phyloP scores from a whole-genome alignment of 2,797 vertebrate species.

The Rousettus madagascariensis region DNA sequence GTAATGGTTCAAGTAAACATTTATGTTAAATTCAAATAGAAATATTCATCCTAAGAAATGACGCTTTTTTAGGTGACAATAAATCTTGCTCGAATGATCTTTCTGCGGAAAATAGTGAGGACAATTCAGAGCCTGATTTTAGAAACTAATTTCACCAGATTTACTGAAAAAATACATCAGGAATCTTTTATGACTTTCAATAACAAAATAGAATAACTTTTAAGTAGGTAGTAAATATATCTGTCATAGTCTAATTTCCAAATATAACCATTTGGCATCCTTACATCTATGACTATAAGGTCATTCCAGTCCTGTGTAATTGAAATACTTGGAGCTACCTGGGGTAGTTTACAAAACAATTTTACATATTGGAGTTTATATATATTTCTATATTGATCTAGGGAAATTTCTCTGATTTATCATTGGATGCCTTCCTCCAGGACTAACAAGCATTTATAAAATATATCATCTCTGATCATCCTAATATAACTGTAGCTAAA shows the following conservation, averaged over 20 bases:
- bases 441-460: background rate
- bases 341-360: background rate
- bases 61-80: background rate
- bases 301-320: background rate
- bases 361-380: background rate
- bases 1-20: background rate
- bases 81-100: slow-evolving; percentile 4
- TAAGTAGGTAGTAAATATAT: background rate
- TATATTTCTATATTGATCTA: background rate
- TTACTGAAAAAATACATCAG: background rate
- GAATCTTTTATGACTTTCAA: background rate
- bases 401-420: background rate
- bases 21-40: background rate
- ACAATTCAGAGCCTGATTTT: background rate
- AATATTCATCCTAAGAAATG: slow-evolving; percentile 15
- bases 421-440: background rate
- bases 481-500: background rate
- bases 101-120: background rate
- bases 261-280: slow-evolving; percentile 28
- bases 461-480: background rate
- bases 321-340: background rate
- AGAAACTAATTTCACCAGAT: slow-evolving; percentile 15
- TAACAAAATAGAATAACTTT: slow-evolving; percentile 31
- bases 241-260: background rate
- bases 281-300: slow-evolving; percentile 4